phyloP scores from a whole-genome alignment of 2,888 invertebrate species.

The Macrophya alboannulata region DNA sequence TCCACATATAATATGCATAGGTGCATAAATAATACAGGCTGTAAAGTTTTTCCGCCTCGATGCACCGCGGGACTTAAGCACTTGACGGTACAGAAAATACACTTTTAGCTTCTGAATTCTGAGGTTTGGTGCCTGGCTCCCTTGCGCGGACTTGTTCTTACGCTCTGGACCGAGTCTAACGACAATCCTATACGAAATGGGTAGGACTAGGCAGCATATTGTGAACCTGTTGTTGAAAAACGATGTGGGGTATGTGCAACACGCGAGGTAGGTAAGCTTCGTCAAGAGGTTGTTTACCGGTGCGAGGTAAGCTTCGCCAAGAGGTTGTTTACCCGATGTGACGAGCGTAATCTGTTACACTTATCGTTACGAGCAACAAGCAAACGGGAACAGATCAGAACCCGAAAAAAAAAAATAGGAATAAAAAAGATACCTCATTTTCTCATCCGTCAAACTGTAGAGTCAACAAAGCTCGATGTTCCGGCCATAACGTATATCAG shows the following conservation, averaged over 20 bases:
- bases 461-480: background rate
- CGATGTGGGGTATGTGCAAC: background rate
- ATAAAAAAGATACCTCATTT: background rate
- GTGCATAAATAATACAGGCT: constrained; percentile 36
- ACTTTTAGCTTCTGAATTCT: constrained; percentile 32
- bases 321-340: constrained; percentile 51
- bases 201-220: constrained; percentile 19
- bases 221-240: constrained; percentile 26
- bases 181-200: constrained; percentile 33
- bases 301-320: constrained; percentile 9
- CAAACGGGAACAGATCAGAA: background rate
- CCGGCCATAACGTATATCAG: background rate
- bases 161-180: constrained; percentile 35
- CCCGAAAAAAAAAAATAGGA: background rate
- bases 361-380: constrained; percentile 30
- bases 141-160: constrained; percentile 35
- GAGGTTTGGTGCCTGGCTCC: constrained; percentile 2
- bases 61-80: constrained; percentile 26
- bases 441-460: background rate
- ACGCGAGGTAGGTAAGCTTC: constrained; percentile 25
- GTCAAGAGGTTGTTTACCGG: constrained; percentile 50
- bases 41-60: constrained; percentile 43
- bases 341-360: constrained; percentile 45
- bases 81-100: constrained; percentile 43
- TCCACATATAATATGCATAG: constrained; percentile 33